These are phyloP conservation scores for Drosophila cracens DNA, from an alignment of 2,888 invertebrate genomes.

Conservation along the genomic window DNA sequence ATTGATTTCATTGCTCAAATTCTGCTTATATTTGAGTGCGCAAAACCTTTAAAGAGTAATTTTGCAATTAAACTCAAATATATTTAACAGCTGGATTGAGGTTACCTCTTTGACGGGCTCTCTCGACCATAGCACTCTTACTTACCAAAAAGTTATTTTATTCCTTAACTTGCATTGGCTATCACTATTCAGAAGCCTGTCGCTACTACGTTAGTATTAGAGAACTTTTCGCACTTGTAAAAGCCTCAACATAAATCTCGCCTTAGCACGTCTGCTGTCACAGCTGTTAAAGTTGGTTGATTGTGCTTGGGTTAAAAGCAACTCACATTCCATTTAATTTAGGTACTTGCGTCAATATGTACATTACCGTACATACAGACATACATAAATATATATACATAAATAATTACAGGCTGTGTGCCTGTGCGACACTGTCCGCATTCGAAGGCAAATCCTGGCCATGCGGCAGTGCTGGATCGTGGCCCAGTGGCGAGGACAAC, in stretches of 20 bases:
- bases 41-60: not conserved
- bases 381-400: conserved; percentile 19
- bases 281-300: conserved; percentile 29
- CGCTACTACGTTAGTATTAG: not conserved
- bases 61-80: not conserved
- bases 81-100: not conserved
- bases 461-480: conserved; percentile 4
- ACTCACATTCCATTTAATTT: conserved; percentile 38
- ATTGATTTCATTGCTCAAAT: not conserved
- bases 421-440: conserved; percentile 15
- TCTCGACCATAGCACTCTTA: not conserved
- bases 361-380: not conserved
- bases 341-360: conserved; percentile 26
- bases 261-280: conserved; percentile 8
- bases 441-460: conserved; percentile 9
- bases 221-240: not conserved
- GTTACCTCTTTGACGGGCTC: not conserved
- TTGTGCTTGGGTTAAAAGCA: conserved; percentile 6
- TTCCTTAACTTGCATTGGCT: not conserved
- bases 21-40: not conserved
- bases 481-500: conserved; percentile 57
- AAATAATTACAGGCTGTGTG: conserved; percentile 51
- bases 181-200: not conserved
- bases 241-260: not conserved
- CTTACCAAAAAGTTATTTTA: not conserved